Base-by-base conservation (phyloP, 1,140 invertebrate species). In the Vanessa atalanta region DNA sequence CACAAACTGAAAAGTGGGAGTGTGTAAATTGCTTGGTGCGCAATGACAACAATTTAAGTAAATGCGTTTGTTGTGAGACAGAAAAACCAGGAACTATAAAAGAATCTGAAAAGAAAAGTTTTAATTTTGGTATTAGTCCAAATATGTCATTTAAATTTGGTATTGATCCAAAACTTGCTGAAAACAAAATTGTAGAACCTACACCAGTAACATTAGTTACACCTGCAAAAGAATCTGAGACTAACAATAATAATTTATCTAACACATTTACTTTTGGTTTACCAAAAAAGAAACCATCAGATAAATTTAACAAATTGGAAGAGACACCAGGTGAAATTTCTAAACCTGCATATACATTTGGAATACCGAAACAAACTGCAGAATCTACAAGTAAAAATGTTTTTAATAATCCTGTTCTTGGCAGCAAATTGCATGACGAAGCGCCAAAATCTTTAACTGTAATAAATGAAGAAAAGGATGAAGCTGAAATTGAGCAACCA, bases 41-140 rank as follows among this genome's bases (percentile, higher is more conserved):
- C 66, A 97, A 96, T 81, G 93, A 94, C 26, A 83, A 81, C 11
- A 85, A 93, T 26, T 93, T 89, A 51, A 80, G 78, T 6, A 94
- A 93, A 78, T 97, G 96, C 91, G 91, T 94, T 23, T 96, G 96
- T 75, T 97, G 96, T 83, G 95, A 95, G 69, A 93, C 95, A 31
- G 84, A 94, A 1, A 96, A 95, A 82, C 95, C 95, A 11, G 93
- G 89, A 14, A 77, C 77, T 7, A 65, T 66, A 16, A 83, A 80
- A 71, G 73, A 81, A 64, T 47, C 63, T 12, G 67, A 76, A 11
- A 80, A 61, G n/a, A 83, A 71, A 20, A 76, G 75, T 70, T 91
- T 89, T 57, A 86, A 86, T 37, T 89, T 91, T 78, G 77, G 80
- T 13, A 64, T 76, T 15, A 75, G 75, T 67, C 67, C 83, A 63